Base-by-base conservation (phyloP, 2,113 vertebrate species). In the Gopherus flavomarginatus region DNA sequence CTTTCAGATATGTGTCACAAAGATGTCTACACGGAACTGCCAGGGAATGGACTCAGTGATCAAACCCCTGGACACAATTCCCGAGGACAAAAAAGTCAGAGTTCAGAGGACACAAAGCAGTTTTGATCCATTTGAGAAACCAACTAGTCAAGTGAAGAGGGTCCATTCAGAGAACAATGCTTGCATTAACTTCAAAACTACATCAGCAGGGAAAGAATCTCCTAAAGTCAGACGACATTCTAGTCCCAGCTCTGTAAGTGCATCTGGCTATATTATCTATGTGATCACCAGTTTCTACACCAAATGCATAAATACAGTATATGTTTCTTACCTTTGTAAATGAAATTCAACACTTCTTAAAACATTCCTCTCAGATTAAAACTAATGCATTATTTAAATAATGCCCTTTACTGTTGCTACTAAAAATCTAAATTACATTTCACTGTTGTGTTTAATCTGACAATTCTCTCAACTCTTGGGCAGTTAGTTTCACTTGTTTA, bases 11-110 rank as follows among this genome's bases (percentile, higher is more conserved):
- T 99, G 99, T 98, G 99, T 99, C 99, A 99, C 99, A 98, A 99
- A 99, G 99, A 99, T 99, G 99, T 99, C 99, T 97, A 99, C 99
- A 98, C 99, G 99, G 98, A 99, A 99, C 98, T 99, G 98, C 98
- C 99, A 99, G 99, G 99, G 99, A 98, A 98, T 98, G 94, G 99
- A 99, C 98, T 99, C 99, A 87, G 98, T 99, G 98, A 99, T 99
- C 98, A 99, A 99, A 97, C 99, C 99, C 97, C 98, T 99, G 98
- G 99, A 99, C 98, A 99, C 99, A 98, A 99, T 99, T 99, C 99
- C 99, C 98, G 99, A 99, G 96, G 99, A 99, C 98, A 99, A 99
- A 97, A 99, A 99, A 98, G 99, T 99, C 95, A 98, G 99, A 47
- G 99, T 99, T 91, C 99, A 99, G 98, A 99, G 99, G 93, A 99